These are phyloP conservation scores for Lipophrys pholis DNA, from an alignment of 2,113 vertebrate species.

Conservation along the genomic window DNA sequence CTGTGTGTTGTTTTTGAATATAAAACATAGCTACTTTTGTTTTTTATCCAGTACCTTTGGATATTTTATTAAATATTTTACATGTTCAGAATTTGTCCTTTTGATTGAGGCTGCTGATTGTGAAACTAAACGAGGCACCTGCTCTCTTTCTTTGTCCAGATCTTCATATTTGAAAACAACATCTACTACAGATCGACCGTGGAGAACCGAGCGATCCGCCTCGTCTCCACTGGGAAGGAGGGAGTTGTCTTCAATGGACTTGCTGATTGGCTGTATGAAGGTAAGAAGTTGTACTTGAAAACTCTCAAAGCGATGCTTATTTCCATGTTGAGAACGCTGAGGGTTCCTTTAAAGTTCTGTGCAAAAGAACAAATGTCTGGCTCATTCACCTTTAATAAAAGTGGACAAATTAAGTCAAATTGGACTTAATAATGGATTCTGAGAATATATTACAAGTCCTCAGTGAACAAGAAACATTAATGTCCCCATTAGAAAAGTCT, in stretches of 20 bases:
- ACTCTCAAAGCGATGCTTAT: background rate
- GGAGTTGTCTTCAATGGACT: conserved; percentile 95
- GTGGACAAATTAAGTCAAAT: background rate
- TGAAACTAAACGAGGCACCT: background rate
- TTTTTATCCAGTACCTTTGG: too few relatives aligned
- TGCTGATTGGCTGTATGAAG: conserved; percentile 98
- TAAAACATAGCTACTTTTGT: too few relatives aligned
- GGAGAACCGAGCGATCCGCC: conserved; percentile 90
- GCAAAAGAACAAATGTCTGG: too few relatives aligned
- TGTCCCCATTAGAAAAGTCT: background rate
- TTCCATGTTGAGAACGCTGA: background rate
- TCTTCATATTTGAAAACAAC: conserved; percentile 99
- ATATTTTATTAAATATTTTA: too few relatives aligned
- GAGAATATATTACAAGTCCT: background rate
- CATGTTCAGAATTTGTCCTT: too few relatives aligned
- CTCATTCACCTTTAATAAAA: background rate
- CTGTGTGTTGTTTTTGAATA: too few relatives aligned
- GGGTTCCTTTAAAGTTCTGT: too few relatives aligned
- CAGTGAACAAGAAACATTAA: background rate
- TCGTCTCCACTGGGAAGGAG: conserved; percentile 94
- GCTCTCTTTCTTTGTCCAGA: conserved; percentile 77
- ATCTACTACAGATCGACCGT: conserved; percentile 95
- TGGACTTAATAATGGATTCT: background rate
- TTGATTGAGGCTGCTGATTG: too few relatives aligned
- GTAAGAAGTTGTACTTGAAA: conserved; percentile 71